Evolutionary conservation across 92 coral and sea anemone genomes (phyloP), one percentile per base, ranked within the genome.

Genomic region (Montipora capitata): DNA sequence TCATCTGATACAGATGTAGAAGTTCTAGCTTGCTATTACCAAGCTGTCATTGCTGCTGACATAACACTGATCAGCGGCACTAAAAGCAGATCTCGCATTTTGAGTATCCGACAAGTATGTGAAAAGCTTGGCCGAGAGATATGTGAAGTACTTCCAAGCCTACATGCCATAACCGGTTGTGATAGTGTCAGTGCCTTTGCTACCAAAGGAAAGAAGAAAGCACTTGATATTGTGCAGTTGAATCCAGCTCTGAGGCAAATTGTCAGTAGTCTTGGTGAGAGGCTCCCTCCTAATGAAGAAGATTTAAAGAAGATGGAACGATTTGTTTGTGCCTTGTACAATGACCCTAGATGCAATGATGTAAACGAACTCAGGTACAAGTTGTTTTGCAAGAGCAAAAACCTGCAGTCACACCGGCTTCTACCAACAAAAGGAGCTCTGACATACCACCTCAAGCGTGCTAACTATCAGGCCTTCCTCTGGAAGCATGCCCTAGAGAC

Each of bases 91-190:
- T 16, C 88, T 73, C 88, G 87, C 38, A 68, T 87, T 40, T 56
- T 90, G 35, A 65, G 72, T 57, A 40, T 84, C 74, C 56, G 74
- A 16, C 68, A 70, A 0, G 73, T 85, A 13, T 82, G 94, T 72
- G 89, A 93, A 70, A 16, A 71, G 72, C 93, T 93, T 49, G 91
- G 96, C 70, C 67, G 14, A 27, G 80, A 76, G 51, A 72, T 85
- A 16, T 89, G 96, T 54, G 69, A 62, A 7, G 91, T 76, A 45
- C 71, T 93, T 3, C 93, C 91, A 71, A 77, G 96, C 15, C 81
- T 93, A 12, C 93, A 93, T 72, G 91, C 93, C 16, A 70, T 89
- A 4, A 92, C 95, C 18, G 95, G 85, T 7, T 92, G 94, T 84
- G 92, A 92, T 65, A 73, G 82, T 10, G 84, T 92, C 12, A 92